Percentiles rank a stretch among this genome's conserved stretches.
Conservation (phyloP, 2,113 vertebrate genomes). For the Macroglossus sobrinus region DNA sequence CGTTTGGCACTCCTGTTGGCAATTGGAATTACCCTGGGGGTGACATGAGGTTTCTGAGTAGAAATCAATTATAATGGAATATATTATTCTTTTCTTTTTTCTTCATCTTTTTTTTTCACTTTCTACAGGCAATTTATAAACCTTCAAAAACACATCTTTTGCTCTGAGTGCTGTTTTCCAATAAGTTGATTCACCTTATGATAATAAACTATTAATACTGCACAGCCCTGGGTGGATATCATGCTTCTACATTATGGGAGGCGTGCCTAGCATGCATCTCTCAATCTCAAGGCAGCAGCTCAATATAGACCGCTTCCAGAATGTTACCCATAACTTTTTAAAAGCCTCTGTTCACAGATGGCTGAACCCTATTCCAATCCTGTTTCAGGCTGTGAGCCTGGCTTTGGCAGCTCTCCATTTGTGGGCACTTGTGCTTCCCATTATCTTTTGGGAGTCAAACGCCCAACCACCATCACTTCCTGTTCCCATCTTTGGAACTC, state of each 20-base stretch:
- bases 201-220: neutral
- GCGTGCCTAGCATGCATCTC: neutral
- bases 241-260: neutral
- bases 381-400: neutral
- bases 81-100: slow-evolving; percentile 20
- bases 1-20: neutral
- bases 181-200: neutral
- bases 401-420: neutral
- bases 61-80: slow-evolving; percentile 30
- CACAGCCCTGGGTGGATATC: neutral
- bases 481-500: neutral
- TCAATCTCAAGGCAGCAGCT: neutral
- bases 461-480: neutral
- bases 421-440: neutral
- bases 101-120: neutral
- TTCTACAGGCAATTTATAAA: slow-evolving; percentile 38
- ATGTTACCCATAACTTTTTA: neutral
- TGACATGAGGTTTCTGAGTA: slow-evolving; percentile 28
- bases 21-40: slow-evolving; percentile 23
- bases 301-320: neutral
- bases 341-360: neutral
- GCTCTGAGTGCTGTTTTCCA: neutral
- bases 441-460: neutral
- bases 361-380: neutral
- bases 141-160: neutral